Evolutionary conservation across 1,140 invertebrate genomes (phyloP).

Genomic region (Lysiphlebus fabarum): DNA sequence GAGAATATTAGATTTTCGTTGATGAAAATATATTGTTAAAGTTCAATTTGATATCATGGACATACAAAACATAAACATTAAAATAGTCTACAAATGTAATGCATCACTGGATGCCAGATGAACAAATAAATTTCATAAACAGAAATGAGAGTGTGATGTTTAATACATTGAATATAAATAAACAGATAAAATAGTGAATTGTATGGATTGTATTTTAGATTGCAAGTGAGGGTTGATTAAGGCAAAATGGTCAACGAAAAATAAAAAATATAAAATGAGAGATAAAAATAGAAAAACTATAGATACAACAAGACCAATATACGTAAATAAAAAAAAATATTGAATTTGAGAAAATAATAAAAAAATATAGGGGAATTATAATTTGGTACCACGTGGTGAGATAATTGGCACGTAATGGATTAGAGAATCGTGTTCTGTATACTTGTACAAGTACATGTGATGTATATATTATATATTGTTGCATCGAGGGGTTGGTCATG

Average conservation of each 20-base stretch:
- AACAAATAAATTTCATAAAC: conserved; percentile 31
- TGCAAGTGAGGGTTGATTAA: background rate
- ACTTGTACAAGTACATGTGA: background rate
- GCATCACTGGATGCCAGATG: conserved; percentile 21
- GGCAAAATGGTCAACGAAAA: conserved; percentile 3
- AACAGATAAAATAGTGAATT: conserved; percentile 6
- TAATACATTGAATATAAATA: conserved; percentile 1
- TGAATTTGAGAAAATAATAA: conserved; percentile 16
- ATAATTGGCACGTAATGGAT: conserved; percentile 34
- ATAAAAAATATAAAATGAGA: conserved; percentile 9
- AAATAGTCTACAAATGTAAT: conserved; percentile 20
- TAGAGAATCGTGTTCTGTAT: conserved; percentile 29
- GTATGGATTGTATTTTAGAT: background rate
- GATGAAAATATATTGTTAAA: conserved; percentile 28
- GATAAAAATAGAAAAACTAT: background rate
- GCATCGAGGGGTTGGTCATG: too few species aligned
- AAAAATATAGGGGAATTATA: conserved; percentile 15
- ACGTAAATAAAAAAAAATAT: conserved; percentile 10
- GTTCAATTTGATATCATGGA: conserved; percentile 16
- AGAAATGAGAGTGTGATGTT: conserved; percentile 17
- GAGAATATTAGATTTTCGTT: conserved; percentile 26
- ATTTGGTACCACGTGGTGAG: conserved; percentile 29
- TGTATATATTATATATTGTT: too few species aligned
- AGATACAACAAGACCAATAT: background rate
- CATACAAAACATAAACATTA: conserved; percentile 16